Conservation (phyloP, 2,797 vertebrate species). For the Oceanodroma leucorhoa region DNA sequence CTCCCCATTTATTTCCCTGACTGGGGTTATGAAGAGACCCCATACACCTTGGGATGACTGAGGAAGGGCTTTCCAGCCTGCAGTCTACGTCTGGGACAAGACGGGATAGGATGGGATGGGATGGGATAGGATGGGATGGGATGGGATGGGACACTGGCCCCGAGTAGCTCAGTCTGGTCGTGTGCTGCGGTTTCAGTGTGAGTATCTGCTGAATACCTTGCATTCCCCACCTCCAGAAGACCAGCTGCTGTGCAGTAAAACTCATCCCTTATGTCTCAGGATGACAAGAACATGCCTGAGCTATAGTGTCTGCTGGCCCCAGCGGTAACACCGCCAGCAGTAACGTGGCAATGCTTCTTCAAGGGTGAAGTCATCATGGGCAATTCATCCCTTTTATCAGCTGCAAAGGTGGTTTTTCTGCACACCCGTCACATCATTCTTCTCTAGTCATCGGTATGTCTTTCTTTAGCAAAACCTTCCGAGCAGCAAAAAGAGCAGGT, state of each 20-base stretch:
- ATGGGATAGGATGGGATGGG: background rate
- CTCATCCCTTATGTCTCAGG: background rate
- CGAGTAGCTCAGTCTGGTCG: background rate
- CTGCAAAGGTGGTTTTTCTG: background rate
- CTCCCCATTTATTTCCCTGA: background rate
- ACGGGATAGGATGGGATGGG: background rate
- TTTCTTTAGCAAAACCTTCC: slow-evolving; percentile 30
- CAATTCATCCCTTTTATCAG: slow-evolving; percentile 16
- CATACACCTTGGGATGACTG: background rate
- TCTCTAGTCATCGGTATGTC: background rate
- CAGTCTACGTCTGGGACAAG: background rate
- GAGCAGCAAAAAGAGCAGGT: background rate
- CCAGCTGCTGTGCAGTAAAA: background rate
- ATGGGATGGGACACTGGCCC: background rate
- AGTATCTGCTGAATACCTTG: background rate
- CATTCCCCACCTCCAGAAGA: background rate
- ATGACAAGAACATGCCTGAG: background rate
- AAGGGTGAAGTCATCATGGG: background rate
- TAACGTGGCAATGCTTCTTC: slow-evolving; percentile 1
- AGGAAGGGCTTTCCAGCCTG: background rate
- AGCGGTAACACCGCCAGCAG: background rate
- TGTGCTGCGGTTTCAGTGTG: background rate
- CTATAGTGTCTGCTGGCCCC: background rate
- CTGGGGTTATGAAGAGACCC: no score
- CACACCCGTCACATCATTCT: slow-evolving; percentile 13